Evolutionary conservation across 1,140 invertebrate genomes (phyloP).

Genomic region (Drosophila sucinea): DNA sequence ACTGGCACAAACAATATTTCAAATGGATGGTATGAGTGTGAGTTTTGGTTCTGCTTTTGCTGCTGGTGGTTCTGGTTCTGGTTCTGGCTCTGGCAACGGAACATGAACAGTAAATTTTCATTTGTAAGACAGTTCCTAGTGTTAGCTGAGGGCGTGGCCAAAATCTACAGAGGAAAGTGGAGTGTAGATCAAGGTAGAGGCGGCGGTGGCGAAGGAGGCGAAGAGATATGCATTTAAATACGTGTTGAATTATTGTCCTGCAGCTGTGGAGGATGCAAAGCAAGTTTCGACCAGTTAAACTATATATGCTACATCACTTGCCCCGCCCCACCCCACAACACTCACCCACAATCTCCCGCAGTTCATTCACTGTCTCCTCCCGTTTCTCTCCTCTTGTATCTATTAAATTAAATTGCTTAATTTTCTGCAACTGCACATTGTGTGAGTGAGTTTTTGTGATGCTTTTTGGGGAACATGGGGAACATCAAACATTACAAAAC

Average conservation of each 20-base stretch:
- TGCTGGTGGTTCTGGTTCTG: conserved; percentile 32
- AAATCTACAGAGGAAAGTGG: not conserved
- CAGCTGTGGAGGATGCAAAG: conserved; percentile 45
- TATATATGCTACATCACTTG: conserved; percentile 18
- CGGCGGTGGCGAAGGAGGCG: not conserved
- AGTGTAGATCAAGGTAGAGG: not conserved
- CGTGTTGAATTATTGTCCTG: conserved; percentile 77
- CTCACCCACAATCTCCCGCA: too few species aligned
- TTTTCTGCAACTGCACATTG: conserved; percentile 63
- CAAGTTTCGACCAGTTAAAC: conserved; percentile 59
- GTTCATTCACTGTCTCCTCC: conserved; percentile 3
- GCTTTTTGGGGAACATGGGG: conserved; percentile 22
- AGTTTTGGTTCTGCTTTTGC: conserved; percentile 34
- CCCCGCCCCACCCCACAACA: not conserved
- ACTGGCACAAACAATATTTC: conserved; percentile 73
- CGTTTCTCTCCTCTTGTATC: conserved; percentile 39
- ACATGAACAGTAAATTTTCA: conserved; percentile 79
- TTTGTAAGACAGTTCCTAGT: conserved; percentile 65
- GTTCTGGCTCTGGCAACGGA: conserved; percentile 62
- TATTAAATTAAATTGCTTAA: conserved; percentile 81
- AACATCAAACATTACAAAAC: conserved; percentile 76
- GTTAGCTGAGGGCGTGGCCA: conserved; percentile 17
- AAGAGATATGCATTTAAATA: conserved; percentile 73
- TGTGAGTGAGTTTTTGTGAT: conserved; percentile 14
- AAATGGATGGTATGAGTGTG: conserved; percentile 20